Percentiles rank a stretch among this genome's conserved stretches.
These are phyloP conservation scores for Drosophila punjabiensis DNA, from an alignment of 1,140 invertebrate genomes.

Conservation along the genomic window DNA sequence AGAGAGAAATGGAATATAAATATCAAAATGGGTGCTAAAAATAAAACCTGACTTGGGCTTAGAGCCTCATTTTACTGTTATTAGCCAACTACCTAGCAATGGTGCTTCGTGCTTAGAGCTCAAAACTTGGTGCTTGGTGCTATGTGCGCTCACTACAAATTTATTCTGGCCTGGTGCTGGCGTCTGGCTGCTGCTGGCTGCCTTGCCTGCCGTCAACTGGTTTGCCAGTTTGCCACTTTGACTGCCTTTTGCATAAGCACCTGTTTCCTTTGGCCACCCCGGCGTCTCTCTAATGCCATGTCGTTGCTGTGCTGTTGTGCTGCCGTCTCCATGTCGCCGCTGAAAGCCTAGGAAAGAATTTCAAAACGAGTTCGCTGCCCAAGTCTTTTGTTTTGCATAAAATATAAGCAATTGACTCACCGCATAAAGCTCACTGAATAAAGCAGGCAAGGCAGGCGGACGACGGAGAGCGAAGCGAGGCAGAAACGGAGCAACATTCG, in stretches of 20 bases:
- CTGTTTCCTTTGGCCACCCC: constrained; percentile 66
- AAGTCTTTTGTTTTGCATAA: constrained; percentile 72
- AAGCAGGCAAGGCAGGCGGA: not conserved
- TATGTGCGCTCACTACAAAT: constrained; percentile 59
- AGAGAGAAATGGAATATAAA: constrained; percentile 7
- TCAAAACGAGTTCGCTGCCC: constrained; percentile 70
- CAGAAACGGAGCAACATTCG: constrained; percentile 48
- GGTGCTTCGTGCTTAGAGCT: constrained; percentile 1
- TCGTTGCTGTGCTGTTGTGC: not conserved
- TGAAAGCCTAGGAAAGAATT: constrained; percentile 61
- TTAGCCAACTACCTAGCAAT: constrained; percentile 57
- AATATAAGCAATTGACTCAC: constrained; percentile 38
- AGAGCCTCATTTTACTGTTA: constrained; percentile 72
- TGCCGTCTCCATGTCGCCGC: constrained; percentile 6
- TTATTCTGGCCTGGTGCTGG: constrained; percentile 66
- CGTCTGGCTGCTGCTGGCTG: not conserved
- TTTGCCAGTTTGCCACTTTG: constrained; percentile 29
- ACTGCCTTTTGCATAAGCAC: constrained; percentile 74
- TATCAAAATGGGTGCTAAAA: constrained; percentile 32
- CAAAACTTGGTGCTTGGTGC: not conserved
- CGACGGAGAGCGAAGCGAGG: not conserved
- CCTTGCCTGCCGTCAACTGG: constrained; percentile 24
- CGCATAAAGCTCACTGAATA: constrained; percentile 8
- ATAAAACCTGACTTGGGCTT: constrained; percentile 24
- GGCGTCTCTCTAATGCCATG: not conserved